Conservation (phyloP, 2,888 invertebrate genomes). For the Plebejus argus region DNA sequence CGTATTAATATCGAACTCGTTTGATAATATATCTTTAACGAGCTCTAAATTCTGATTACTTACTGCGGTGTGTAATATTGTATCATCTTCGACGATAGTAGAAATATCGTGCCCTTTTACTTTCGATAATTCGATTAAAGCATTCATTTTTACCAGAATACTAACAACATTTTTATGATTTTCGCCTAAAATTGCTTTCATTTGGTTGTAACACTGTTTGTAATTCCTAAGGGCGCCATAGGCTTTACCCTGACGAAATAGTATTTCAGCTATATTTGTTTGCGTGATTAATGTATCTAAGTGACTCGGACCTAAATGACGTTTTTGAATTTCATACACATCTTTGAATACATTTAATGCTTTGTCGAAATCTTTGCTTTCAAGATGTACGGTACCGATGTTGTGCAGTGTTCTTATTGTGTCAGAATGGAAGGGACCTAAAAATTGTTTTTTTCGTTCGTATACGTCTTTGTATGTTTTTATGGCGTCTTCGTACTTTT, state of each 20-base stretch:
- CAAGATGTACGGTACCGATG: not conserved
- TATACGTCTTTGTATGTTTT: slow-evolving; percentile 19
- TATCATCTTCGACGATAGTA: not conserved
- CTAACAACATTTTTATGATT: not conserved
- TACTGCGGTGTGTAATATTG: not conserved
- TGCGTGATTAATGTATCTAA: slow-evolving; percentile 20
- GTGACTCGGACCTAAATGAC: slow-evolving; percentile 15
- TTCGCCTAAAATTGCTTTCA: slow-evolving; percentile 21
- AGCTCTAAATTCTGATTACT: not conserved
- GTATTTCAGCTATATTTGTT: slow-evolving; percentile 8
- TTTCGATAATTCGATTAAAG: not conserved
- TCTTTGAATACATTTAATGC: slow-evolving; percentile 10
- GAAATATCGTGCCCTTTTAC: not conserved
- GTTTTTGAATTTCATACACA: slow-evolving; percentile 9
- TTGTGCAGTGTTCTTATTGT: slow-evolving; percentile 27
- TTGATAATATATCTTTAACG: slow-evolving; percentile 5
- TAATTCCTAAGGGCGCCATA: not conserved
- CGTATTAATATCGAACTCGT: not conserved
- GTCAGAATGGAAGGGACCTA: slow-evolving; percentile 24
- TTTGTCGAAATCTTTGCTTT: not conserved
- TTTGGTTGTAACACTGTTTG: not conserved
- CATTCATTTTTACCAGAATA: not conserved
- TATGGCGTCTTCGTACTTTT: slow-evolving; percentile 15
- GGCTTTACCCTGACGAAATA: slow-evolving; percentile 11
- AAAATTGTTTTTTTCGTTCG: not conserved